Percentiles rank a stretch among this genome's conserved stretches.
Evolutionary conservation across 2,797 vertebrate species (phyloP).

Genomic region (Gobio occitaniae): DNA sequence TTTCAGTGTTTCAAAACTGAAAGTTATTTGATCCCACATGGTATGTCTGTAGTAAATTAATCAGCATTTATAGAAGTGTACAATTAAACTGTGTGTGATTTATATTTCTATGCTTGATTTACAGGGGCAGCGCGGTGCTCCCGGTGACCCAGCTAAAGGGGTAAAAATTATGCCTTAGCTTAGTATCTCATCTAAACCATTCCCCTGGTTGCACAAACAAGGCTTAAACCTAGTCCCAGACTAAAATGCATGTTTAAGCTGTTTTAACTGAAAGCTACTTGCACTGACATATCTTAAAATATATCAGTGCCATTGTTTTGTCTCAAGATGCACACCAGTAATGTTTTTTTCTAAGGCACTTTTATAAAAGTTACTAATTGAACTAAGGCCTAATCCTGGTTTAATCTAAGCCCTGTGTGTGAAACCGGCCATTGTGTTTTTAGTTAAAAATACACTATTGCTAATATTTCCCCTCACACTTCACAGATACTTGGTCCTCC

Average conservation of each 20-base stretch:
- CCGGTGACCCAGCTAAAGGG: slow-evolving; percentile 87
- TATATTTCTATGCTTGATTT: slow-evolving; percentile 40
- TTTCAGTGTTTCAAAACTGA: neutral
- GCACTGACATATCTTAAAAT: too few species aligned
- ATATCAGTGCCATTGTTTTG: too few species aligned
- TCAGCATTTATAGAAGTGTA: neutral
- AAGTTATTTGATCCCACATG: neutral
- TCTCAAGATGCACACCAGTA: too few species aligned
- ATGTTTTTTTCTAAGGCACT: too few species aligned
- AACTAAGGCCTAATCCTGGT: too few species aligned
- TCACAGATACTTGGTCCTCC: slow-evolving; percentile 85
- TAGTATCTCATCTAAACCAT: neutral
- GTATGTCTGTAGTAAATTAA: neutral
- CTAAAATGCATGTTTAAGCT: too few species aligned
- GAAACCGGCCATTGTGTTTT: neutral
- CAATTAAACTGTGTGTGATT: neutral
- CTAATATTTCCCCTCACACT: slow-evolving; percentile 37
- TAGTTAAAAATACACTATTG: neutral
- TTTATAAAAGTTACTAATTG: too few species aligned
- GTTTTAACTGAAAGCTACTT: too few species aligned
- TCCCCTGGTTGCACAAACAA: too few species aligned
- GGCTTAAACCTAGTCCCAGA: too few species aligned
- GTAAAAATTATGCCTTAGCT: slow-evolving; percentile 69
- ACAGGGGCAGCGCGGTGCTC: slow-evolving; percentile 79
- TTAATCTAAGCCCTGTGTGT: too few species aligned